A percentile compares a stretch with the other conserved stretches of the same genome.
These are phyloP conservation scores for Laterallus jamaicensis DNA, from an alignment of 2,113 vertebrate genomes.

Conservation along the genomic window DNA sequence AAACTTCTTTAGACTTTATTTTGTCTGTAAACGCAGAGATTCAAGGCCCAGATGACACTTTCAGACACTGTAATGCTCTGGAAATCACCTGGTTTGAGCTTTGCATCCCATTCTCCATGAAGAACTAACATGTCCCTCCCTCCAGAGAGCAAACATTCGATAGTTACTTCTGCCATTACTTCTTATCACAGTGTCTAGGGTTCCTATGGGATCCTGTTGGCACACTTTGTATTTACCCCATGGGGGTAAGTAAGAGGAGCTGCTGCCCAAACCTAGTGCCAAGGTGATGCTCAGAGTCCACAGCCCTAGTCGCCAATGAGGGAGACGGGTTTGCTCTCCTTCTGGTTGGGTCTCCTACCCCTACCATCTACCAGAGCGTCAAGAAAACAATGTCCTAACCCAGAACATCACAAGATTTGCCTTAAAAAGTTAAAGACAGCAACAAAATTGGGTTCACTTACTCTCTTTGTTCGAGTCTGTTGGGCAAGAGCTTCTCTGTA, in stretches of 20 bases:
- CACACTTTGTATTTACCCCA: background rate
- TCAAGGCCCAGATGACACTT: conserved; percentile 1
- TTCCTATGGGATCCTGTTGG: background rate
- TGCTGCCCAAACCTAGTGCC: background rate
- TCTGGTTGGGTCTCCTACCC: background rate
- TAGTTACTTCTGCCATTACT: background rate
- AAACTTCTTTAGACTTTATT: conserved; percentile 7
- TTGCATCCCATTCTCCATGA: background rate
- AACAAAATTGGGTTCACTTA: background rate
- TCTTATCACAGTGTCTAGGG: accelerated
- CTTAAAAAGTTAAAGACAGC: background rate
- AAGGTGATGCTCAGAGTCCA: background rate
- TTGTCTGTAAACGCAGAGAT: conserved; percentile 19
- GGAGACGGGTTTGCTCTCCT: background rate
- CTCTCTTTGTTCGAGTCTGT: background rate
- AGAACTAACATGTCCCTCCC: background rate
- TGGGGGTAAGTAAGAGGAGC: background rate
- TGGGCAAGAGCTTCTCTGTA: background rate
- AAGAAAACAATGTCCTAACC: background rate
- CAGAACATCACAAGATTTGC: background rate
- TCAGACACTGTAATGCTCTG: background rate
- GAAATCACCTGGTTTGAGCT: background rate
- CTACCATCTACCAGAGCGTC: background rate
- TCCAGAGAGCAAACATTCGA: background rate
- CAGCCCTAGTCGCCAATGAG: background rate